Conservation (phyloP, 1,140 invertebrate genomes). For the Berghia stephanieae region DNA sequence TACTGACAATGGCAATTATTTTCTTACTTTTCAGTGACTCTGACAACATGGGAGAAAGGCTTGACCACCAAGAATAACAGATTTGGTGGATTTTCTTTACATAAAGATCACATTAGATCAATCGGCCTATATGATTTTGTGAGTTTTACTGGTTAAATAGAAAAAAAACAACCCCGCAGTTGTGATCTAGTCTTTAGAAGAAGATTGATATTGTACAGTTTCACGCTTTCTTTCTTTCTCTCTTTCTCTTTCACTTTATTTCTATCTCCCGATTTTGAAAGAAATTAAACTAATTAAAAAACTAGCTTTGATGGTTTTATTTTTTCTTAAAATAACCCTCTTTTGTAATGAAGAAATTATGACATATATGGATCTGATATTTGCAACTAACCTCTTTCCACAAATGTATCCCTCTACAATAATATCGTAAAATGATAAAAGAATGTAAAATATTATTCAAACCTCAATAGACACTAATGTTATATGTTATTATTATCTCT, state of each 20-base stretch:
- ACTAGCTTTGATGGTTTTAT: not conserved
- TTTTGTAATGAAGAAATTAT: too few species aligned
- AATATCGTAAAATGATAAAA: too few species aligned
- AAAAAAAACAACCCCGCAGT: too few species aligned
- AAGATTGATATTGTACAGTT: too few species aligned
- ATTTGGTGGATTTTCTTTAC: conserved; percentile 21
- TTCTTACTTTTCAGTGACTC: conserved; percentile 5
- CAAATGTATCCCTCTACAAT: too few species aligned
- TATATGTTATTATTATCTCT: not conserved
- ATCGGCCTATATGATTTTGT: conserved; percentile 22
- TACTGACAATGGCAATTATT: conserved; percentile 17
- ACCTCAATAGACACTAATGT: too few species aligned
- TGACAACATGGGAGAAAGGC: conserved; percentile 19
- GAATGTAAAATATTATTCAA: too few species aligned
- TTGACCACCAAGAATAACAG: not conserved
- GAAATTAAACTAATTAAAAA: not conserved
- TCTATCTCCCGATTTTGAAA: not conserved
- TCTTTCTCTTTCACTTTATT: conserved; percentile 8
- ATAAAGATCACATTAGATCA: conserved; percentile 5
- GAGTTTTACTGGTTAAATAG: too few species aligned
- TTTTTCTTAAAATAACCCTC: too few species aligned
- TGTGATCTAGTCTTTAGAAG: too few species aligned
- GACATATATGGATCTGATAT: too few species aligned
- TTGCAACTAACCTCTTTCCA: too few species aligned
- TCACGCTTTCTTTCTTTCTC: not conserved